phyloP scores from a whole-genome alignment of 2,797 vertebrate genomes.

The Anguilla megastoma region DNA sequence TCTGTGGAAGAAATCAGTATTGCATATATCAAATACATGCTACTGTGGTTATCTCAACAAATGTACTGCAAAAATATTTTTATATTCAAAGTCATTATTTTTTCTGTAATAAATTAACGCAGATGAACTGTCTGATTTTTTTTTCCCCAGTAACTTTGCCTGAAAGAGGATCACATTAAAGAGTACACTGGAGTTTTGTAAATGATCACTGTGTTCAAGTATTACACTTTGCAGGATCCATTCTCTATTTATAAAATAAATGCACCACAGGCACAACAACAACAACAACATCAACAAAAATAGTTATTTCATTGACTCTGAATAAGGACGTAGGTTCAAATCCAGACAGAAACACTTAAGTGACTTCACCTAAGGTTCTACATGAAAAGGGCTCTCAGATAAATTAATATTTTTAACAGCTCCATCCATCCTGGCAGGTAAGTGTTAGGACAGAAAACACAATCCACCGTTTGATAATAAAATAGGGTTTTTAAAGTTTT shows the following conservation, averaged over 20 bases:
- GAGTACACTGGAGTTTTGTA: background rate
- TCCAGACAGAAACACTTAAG: background rate
- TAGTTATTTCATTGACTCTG: background rate
- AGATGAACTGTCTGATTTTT: conserved; percentile 52
- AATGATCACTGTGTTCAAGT: background rate
- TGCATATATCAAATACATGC: conserved; percentile 41
- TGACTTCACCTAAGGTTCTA: background rate
- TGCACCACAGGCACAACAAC: background rate
- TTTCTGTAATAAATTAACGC: conserved; percentile 73
- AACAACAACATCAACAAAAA: background rate
- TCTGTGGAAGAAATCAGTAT: conserved; percentile 34
- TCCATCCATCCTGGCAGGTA: background rate
- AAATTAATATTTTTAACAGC: background rate
- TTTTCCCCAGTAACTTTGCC: background rate
- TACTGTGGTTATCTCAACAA: conserved; percentile 53
- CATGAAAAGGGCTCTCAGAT: background rate
- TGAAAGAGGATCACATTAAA: background rate
- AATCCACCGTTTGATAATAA: too few species aligned
- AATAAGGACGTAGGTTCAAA: background rate
- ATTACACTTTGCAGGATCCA: background rate
- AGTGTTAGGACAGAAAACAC: background rate
- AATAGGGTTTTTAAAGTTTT: background rate
- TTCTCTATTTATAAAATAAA: background rate
- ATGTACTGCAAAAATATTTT: conserved; percentile 72
- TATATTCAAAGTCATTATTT: conserved; percentile 74